phyloP scores from a whole-genome alignment of 2,888 invertebrate genomes.

The Drosophila quinaria region DNA sequence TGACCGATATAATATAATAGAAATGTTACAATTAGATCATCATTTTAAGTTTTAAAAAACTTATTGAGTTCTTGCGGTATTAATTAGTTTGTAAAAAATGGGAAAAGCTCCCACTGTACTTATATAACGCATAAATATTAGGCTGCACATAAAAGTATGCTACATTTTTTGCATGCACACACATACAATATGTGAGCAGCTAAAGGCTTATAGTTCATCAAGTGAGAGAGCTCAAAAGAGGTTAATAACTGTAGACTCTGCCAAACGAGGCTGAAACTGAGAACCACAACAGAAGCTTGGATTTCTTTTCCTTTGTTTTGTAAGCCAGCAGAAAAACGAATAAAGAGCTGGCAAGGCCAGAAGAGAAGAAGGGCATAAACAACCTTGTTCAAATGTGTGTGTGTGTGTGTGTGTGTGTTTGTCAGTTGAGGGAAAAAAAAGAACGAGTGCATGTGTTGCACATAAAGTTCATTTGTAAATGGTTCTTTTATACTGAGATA shows the following conservation, averaged over 20 bases:
- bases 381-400: slow-evolving; percentile 3
- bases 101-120: not conserved
- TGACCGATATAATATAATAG: too few relatives aligned
- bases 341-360: not conserved
- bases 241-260: slow-evolving; percentile 60
- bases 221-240: slow-evolving; percentile 49
- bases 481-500: not conserved
- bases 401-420: not conserved
- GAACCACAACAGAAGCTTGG: slow-evolving; percentile 28
- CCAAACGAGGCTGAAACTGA: slow-evolving; percentile 31
- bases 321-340: slow-evolving; percentile 1
- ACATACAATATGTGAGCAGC: slow-evolving; percentile 33
- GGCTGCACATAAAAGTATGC: slow-evolving; percentile 30
- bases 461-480: not conserved
- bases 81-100: not conserved
- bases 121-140: not conserved
- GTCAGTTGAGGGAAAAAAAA: not conserved
- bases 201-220: slow-evolving; percentile 54
- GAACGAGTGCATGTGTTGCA: not conserved
- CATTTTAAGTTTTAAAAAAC: too few relatives aligned
- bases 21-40: too few relatives aligned
- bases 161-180: slow-evolving; percentile 39
- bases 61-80: not conserved
- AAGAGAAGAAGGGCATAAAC: not conserved
- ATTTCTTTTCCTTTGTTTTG: slow-evolving; percentile 19